phyloP scores from a whole-genome alignment of 2,888 invertebrate species.

The Drosophila paranaensis region DNA sequence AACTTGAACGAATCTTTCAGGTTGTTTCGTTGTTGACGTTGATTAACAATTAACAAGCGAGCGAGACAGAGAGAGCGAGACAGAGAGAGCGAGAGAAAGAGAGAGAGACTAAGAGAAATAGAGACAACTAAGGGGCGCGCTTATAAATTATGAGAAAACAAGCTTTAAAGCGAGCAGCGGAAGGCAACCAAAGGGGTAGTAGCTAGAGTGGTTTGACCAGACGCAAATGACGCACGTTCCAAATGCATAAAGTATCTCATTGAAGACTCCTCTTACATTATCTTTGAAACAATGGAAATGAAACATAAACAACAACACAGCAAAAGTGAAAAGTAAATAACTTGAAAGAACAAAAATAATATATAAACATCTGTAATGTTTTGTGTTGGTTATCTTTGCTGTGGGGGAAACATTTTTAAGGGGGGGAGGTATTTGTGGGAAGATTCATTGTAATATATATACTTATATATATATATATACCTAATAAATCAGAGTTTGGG shows the following conservation, averaged over 20 bases:
- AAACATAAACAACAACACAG: slow-evolving; percentile 6
- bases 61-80: slow-evolving; percentile 18
- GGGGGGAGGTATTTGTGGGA: slow-evolving; percentile 7
- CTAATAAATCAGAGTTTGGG: slow-evolving; percentile 2
- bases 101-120: neutral
- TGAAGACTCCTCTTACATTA: neutral
- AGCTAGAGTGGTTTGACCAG: slow-evolving; percentile 44
- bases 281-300: slow-evolving; percentile 1
- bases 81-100: slow-evolving; percentile 7
- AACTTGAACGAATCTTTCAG: slow-evolving; percentile 67
- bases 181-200: neutral
- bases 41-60: slow-evolving; percentile 56
- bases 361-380: slow-evolving; percentile 29
- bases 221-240: slow-evolving; percentile 42
- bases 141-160: slow-evolving; percentile 45
- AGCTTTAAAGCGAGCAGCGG: slow-evolving; percentile 12
- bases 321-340: slow-evolving; percentile 7
- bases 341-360: slow-evolving; percentile 1
- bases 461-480: neutral
- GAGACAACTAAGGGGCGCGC: slow-evolving; percentile 1
- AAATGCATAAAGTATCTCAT: slow-evolving; percentile 18
- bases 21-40: slow-evolving; percentile 32
- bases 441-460: slow-evolving; percentile 7
- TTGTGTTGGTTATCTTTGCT: slow-evolving; percentile 19
- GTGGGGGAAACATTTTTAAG: neutral